A percentile compares a stretch with the other conserved stretches of the same genome.
Evolutionary conservation across 2,888 invertebrate genomes (phyloP).

Genomic region (Acronicta psi): DNA sequence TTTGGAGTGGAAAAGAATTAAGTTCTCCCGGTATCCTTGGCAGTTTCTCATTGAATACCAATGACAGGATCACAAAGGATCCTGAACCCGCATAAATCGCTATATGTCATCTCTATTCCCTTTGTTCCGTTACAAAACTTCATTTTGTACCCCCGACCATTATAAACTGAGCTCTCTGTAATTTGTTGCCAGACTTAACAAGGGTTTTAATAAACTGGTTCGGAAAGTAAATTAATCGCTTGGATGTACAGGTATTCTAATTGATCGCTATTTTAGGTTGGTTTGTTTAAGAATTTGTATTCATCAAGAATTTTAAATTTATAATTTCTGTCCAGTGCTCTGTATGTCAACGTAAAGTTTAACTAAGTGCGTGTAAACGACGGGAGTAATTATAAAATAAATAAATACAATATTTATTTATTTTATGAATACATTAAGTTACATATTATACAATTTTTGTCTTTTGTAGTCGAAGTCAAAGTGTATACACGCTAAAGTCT

Average conservation of each 20-base stretch:
- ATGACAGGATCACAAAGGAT: slow-evolving; percentile 70
- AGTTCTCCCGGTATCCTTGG: slow-evolving; percentile 29
- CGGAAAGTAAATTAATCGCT: slow-evolving; percentile 45
- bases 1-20: slow-evolving; percentile 18
- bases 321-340: too few species aligned
- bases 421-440: too few species aligned
- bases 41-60: slow-evolving; percentile 67
- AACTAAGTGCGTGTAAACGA: too few species aligned
- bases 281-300: slow-evolving; percentile 41
- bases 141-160: slow-evolving; percentile 63
- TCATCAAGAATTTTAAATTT: slow-evolving; percentile 17
- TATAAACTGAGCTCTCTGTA: slow-evolving; percentile 31
- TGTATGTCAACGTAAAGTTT: too few species aligned
- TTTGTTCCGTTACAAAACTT: slow-evolving; percentile 72
- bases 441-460: too few species aligned
- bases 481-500: too few species aligned
- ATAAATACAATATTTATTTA: too few species aligned
- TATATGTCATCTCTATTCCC: slow-evolving; percentile 69
- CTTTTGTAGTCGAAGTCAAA: too few species aligned
- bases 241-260: slow-evolving; percentile 48
- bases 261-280: slow-evolving; percentile 30
- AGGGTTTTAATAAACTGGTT: slow-evolving; percentile 34
- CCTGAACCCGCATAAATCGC: slow-evolving; percentile 72
- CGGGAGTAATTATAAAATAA: too few species aligned
- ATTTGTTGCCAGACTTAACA: slow-evolving; percentile 8